A percentile compares a stretch with the other conserved stretches of the same genome.
These are phyloP conservation scores for Corbicula japonica DNA, from an alignment of 2,888 invertebrate species.

Conservation along the genomic window DNA sequence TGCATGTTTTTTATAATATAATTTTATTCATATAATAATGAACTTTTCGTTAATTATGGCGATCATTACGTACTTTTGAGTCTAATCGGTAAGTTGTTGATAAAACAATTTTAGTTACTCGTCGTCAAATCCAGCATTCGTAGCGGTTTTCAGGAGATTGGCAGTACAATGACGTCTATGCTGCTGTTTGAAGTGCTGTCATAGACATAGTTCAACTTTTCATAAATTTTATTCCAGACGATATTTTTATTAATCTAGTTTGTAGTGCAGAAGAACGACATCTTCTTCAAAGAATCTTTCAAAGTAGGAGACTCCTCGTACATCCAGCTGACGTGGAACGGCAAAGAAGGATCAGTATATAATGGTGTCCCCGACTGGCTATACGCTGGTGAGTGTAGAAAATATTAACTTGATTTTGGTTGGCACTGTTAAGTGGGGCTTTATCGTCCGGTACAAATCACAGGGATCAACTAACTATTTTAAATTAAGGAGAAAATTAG, in stretches of 20 bases:
- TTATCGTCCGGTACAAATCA: neutral
- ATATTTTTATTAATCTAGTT: conserved; percentile 27
- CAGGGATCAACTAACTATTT: neutral
- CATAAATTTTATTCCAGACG: neutral
- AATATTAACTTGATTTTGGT: neutral
- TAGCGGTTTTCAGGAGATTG: neutral
- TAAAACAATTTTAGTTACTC: neutral
- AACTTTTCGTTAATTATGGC: too few relatives aligned
- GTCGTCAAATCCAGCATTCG: neutral
- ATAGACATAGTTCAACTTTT: neutral
- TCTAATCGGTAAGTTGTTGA: neutral
- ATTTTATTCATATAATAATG: too few relatives aligned
- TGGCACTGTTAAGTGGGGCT: neutral
- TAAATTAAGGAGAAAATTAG: neutral
- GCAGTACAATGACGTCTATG: too few relatives aligned
- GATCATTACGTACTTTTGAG: too few relatives aligned
- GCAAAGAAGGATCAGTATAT: conserved; percentile 32
- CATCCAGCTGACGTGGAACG: conserved; percentile 30
- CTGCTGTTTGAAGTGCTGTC: neutral
- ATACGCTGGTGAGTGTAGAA: conserved; percentile 41
- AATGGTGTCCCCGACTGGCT: conserved; percentile 61
- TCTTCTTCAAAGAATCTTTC: conserved; percentile 41
- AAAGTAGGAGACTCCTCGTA: conserved; percentile 5
- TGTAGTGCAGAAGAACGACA: conserved; percentile 52
- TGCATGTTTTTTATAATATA: too few relatives aligned